Conservation (phyloP, 1,140 invertebrate species). For the Halyomorpha halys region DNA sequence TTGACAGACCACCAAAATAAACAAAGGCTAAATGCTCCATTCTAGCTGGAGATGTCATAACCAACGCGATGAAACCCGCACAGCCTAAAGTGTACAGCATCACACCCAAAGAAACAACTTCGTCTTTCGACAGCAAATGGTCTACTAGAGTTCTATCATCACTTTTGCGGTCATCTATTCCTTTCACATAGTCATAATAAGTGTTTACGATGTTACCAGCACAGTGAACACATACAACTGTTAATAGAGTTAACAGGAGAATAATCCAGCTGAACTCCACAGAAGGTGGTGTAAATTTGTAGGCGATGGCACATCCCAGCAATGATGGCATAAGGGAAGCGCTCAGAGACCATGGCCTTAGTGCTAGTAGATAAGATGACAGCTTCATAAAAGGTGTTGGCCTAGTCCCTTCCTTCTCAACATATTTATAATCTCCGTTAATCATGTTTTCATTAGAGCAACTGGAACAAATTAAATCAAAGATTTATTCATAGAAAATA, state of each 20-base stretch:
- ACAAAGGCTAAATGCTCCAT: constrained; percentile 89
- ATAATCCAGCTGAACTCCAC: constrained; percentile 66
- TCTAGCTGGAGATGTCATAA: constrained; percentile 71
- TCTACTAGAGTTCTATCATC: constrained; percentile 89
- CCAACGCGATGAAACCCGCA: constrained; percentile 72
- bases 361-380: constrained; percentile 72
- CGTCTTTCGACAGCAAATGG: constrained; percentile 72
- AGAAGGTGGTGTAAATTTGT: constrained; percentile 52
- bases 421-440: constrained; percentile 20
- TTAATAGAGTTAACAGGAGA: constrained; percentile 69
- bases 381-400: constrained; percentile 36
- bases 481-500: neutral
- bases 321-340: constrained; percentile 82
- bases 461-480: constrained; percentile 14
- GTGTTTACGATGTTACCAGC: constrained; percentile 96
- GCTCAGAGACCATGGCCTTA: constrained; percentile 86
- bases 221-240: constrained; percentile 81
- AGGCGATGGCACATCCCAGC: constrained; percentile 74
- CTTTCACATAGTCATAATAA: constrained; percentile 88
- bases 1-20: constrained; percentile 91
- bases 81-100: constrained; percentile 79
- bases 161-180: constrained; percentile 82
- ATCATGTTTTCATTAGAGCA: constrained; percentile 16
- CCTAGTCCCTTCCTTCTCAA: neutral
- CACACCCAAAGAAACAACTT: constrained; percentile 69